Base-by-base conservation (phyloP, 2,888 invertebrate genomes). In the Parnassius mnemosyne region DNA sequence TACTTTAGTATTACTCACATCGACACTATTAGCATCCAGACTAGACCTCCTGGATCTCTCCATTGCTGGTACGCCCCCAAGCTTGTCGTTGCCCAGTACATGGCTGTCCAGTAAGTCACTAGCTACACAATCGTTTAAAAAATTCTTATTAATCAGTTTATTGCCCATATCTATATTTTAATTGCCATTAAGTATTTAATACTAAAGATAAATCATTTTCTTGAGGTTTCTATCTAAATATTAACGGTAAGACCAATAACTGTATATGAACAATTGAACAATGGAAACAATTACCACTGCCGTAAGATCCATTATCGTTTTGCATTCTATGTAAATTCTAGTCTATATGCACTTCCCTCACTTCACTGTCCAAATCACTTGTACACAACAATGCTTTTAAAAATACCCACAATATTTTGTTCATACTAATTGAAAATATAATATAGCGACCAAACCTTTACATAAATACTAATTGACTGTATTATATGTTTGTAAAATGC, bases 71-170 rank as follows among this genome's bases (percentile, higher is more conserved):
- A 63, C 66, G 68, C 76, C 83, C 67, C 70, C 75, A 68, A 81
- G 77, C 79, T 89, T 89, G 77, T 88, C 85, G 77, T 85, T 83
- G 60, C 82, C 84, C 82, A 89, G 81, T 70, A 84, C 90, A 89
- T 91, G 89, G 85, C 86, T 87, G 77, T 88, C 91, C 86, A 91
- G 82, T 73, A 90, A 81, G 81, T 90, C 91, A 81, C 87, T 90
- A 69, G 87, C 91, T 91, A 81, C 80, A 81, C 74, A 84, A 78
- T 81, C 84, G 78, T 83, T 83, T 72, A 84, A 84, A 84, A 84
- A 83, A 73, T 72, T 78, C 69, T 83, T 80, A 83, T 85, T 87
- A 87, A 78, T 74, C 82, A 80, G 67, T 87, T 88, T 89, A 89
- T 88, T 84, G 67, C 80, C 78, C 84, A 86, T 89, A 86, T 89